Percentiles rank a stretch among this genome's conserved stretches.
Conservation (phyloP, 2,113 vertebrate species). For the Pristiophorus japonicus region DNA sequence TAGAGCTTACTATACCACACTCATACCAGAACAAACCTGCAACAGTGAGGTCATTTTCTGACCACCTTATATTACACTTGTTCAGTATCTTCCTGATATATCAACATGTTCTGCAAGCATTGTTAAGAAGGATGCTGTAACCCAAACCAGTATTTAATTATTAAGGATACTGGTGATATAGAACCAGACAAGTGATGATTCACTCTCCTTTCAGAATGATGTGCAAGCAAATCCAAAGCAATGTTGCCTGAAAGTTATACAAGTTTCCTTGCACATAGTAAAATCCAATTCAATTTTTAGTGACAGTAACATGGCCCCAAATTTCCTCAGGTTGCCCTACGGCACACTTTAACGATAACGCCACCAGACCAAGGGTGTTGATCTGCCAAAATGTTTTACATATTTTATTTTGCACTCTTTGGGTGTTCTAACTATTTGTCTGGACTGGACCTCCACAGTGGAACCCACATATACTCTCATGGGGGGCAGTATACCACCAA, state of each 20-base stretch:
- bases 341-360: background rate
- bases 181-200: slow-evolving; percentile 6
- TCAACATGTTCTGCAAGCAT: background rate
- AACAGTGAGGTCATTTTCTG: background rate
- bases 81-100: background rate
- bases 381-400: background rate
- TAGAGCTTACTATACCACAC: background rate
- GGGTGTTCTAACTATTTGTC: no score
- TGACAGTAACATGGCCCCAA: background rate
- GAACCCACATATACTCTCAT: no score
- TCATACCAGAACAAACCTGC: background rate
- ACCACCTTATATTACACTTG: background rate
- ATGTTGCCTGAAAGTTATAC: background rate
- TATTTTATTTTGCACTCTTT: background rate
- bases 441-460: no score
- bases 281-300: background rate
- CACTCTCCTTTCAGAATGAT: background rate
- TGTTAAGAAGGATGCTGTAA: slow-evolving; percentile 7
- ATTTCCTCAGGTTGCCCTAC: background rate
- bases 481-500: no score
- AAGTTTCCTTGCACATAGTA: background rate
- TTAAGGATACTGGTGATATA: slow-evolving; percentile 12
- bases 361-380: background rate
- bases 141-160: slow-evolving; percentile 24
- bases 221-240: background rate